These are phyloP conservation scores for Sarcophaga carnaria DNA, from an alignment of 2,888 invertebrate species.

Conservation along the genomic window DNA sequence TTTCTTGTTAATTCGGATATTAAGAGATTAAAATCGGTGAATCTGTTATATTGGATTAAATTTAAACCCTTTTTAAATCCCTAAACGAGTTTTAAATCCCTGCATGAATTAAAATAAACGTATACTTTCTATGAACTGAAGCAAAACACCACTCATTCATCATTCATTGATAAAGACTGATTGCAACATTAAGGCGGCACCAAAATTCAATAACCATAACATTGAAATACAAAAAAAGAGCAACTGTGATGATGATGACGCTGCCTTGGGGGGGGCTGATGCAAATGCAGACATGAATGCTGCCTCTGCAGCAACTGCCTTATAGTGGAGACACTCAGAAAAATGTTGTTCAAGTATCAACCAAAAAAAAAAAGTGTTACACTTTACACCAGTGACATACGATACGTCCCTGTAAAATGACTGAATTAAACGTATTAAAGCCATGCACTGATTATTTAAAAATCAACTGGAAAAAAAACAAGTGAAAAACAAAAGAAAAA, in stretches of 20 bases:
- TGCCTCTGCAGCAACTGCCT: background rate
- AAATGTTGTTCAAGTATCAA: background rate
- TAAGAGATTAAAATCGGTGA: too few species aligned
- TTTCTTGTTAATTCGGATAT: too few species aligned
- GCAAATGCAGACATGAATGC: background rate
- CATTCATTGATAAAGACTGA: background rate
- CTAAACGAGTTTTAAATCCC: too few species aligned
- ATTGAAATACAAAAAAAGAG: constrained; percentile 53
- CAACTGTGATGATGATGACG: background rate
- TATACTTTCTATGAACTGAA: background rate
- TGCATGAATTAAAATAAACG: background rate
- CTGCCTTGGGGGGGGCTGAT: background rate
- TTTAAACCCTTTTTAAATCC: too few species aligned
- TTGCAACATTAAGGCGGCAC: constrained; percentile 29
- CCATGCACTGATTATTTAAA: constrained; percentile 62
- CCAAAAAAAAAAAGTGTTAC: constrained; percentile 17
- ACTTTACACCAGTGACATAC: constrained; percentile 37
- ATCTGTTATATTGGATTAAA: too few species aligned
- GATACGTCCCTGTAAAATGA: constrained; percentile 42
- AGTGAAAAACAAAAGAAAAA: background rate
- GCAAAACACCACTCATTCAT: background rate
- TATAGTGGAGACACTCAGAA: background rate
- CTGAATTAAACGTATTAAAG: constrained; percentile 19
- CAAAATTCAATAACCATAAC: constrained; percentile 59
- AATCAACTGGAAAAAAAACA: background rate